Evolutionary conservation across 2,797 vertebrate genomes (phyloP).

Genomic region (Limnodromus scolopaceus): DNA sequence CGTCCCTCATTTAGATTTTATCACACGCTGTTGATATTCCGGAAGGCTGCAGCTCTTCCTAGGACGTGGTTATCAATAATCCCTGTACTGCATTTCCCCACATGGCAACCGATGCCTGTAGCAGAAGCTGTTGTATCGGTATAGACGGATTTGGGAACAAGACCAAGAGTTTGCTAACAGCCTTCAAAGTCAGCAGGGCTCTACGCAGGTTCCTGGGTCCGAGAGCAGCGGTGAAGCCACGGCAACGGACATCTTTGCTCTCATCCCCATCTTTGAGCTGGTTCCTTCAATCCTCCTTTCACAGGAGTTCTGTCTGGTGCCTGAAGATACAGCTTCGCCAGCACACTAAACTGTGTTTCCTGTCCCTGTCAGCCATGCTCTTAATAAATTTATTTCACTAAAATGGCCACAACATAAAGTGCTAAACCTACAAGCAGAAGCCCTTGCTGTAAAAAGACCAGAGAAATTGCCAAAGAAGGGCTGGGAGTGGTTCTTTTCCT

Average conservation of each 20-base stretch:
- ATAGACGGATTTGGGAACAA: not conserved
- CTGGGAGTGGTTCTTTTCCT: not conserved
- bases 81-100: not conserved
- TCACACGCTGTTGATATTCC: not conserved
- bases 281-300: not conserved
- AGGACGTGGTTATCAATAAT: not conserved
- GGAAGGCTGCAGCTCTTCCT: not conserved
- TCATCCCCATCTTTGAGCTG: not conserved
- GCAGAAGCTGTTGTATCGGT: not conserved
- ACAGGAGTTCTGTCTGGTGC: not conserved
- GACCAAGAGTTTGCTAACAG: not conserved
- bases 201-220: not conserved
- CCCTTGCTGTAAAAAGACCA: not conserved
- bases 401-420: not conserved
- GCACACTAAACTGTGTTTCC: not conserved
- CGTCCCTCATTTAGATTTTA: not conserved
- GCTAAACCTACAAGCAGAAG: not conserved
- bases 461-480: not conserved
- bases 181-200: not conserved
- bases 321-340: not conserved
- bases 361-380: not conserved
- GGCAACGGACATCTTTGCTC: not conserved
- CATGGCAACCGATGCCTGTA: not conserved
- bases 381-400: not conserved
- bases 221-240: not conserved